A percentile compares a stretch with the other conserved stretches of the same genome.
Evolutionary conservation across 2,888 invertebrate genomes (phyloP).

Genomic region (Caenorhabditis japonica): DNA sequence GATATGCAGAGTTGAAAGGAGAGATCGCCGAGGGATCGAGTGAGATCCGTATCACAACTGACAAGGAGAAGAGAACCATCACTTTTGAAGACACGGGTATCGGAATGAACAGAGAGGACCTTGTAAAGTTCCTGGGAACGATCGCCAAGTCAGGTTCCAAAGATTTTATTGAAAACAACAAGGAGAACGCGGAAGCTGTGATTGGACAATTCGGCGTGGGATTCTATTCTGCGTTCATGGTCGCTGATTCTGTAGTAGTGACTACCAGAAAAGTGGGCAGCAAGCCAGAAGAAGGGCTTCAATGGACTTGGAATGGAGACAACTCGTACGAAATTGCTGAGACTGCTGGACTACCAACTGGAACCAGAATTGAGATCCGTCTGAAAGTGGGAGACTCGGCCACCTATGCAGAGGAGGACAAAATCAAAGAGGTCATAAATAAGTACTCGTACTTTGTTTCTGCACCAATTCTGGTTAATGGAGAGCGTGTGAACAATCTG

Average conservation of each 20-base stretch:
- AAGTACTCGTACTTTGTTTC: constrained; percentile 98
- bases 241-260: constrained; percentile 93
- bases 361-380: constrained; percentile 93
- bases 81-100: constrained; percentile 87
- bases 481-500: constrained; percentile 86
- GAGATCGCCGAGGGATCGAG: constrained; percentile 54
- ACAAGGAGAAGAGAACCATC: constrained; percentile 49
- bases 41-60: constrained; percentile 56
- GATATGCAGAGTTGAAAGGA: constrained; percentile 82
- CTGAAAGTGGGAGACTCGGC: constrained; percentile 88
- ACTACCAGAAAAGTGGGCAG: constrained; percentile 85
- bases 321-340: constrained; percentile 87
- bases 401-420: constrained; percentile 90
- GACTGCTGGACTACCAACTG: constrained; percentile 87
- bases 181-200: constrained; percentile 83
- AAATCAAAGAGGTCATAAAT: constrained; percentile 88
- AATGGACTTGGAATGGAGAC: constrained; percentile 88
- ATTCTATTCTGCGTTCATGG: constrained; percentile 98
- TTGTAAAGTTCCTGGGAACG: constrained; percentile 91
- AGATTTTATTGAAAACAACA: constrained; percentile 76
- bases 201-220: constrained; percentile 99
- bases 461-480: constrained; percentile 91
- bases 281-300: constrained; percentile 81
- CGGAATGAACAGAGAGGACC: constrained; percentile 93
- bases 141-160: constrained; percentile 97